Evolutionary conservation across 1,140 invertebrate genomes (phyloP), one percentile per base, ranked within the genome.

Genomic region (Drosophila cardini): DNA sequence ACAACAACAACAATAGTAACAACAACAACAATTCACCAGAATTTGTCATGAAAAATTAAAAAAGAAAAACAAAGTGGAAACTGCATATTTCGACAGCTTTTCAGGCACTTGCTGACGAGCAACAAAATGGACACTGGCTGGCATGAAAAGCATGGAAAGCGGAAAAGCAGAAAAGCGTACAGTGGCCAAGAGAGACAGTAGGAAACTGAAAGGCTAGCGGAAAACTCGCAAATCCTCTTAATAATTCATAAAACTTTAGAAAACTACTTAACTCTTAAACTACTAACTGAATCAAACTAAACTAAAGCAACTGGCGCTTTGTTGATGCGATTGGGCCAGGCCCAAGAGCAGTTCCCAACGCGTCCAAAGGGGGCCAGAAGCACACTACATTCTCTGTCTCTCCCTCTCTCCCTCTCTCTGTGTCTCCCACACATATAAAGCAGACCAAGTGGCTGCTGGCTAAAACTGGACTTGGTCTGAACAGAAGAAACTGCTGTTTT

Each of bases 261-360:
- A 87, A 87, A 87, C 84, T 87, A 87, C 83, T 87, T 87, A 87
- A 89, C 83, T 87, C 83, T 89, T 83, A 89, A 87, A 87, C 79
- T 87, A 87, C 83, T 89, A 87, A 87, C 83, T 87, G 84, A 87
- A 87, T 87, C 83, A 87, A 87, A 89, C 83, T 80, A 87, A 87
- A 87, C 84, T 87, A 83, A 87, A 80, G 86, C 76, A 76, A 36
- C 52, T 55, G 52, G 5, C 34, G 9, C 30, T 45, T 10, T 48
- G 36, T 43, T 26, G 65, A 26, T 69, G 65, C 38, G 15, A 69
- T 69, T 61, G 34, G 46, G 5, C n/a, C 38, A 32, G 21, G 34
- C 11, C 38, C 57, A 32, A 34, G 26, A 52, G 18, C 8, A 2
- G 11, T 26, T 30, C 30, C n/a, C 26, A 36, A 36, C 10, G 34